Evolutionary conservation across 2,797 vertebrate species (phyloP).

Genomic region (Arrhamphus sclerolepis): DNA sequence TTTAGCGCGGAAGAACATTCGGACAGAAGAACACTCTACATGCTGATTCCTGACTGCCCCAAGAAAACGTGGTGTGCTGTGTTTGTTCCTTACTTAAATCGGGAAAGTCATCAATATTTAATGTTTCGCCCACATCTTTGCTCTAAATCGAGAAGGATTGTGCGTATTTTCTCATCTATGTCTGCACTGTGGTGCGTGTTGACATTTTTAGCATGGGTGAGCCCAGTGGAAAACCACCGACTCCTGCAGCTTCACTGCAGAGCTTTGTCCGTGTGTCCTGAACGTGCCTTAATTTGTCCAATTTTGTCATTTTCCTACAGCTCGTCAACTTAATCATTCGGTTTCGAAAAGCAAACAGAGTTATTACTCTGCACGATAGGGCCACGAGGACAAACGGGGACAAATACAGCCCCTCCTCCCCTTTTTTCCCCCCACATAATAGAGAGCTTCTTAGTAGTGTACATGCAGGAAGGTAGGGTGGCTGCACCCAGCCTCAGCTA

Average conservation of each 20-base stretch:
- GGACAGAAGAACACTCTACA: too few species aligned
- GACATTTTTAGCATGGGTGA: conserved; percentile 33
- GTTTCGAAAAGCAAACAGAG: conserved; percentile 12
- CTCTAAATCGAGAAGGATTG: conserved; percentile 7
- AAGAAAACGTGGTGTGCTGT: too few species aligned
- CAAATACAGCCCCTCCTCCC: conserved; percentile 2
- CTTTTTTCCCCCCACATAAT: background rate
- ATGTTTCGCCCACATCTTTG: background rate
- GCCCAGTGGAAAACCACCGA: conserved; percentile 24
- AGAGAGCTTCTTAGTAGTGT: conserved; percentile 7
- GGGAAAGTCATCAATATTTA: background rate
- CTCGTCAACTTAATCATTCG: background rate
- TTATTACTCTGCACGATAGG: background rate
- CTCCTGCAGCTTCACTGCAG: background rate
- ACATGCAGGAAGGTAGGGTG: background rate
- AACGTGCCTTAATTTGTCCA: conserved; percentile 22
- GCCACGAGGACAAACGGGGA: background rate
- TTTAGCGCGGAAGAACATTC: too few species aligned
- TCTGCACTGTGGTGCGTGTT: conserved; percentile 5
- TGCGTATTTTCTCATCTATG: conserved; percentile 6
- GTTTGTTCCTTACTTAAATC: background rate
- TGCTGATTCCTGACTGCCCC: too few species aligned
- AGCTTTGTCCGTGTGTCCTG: background rate
- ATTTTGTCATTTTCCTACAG: conserved; percentile 30
- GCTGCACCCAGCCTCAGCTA: conserved; percentile 20